Percentiles rank a stretch among this genome's conserved stretches.
phyloP scores from a whole-genome alignment of 2,797 vertebrate genomes.

The Sebastes flavidus region DNA sequence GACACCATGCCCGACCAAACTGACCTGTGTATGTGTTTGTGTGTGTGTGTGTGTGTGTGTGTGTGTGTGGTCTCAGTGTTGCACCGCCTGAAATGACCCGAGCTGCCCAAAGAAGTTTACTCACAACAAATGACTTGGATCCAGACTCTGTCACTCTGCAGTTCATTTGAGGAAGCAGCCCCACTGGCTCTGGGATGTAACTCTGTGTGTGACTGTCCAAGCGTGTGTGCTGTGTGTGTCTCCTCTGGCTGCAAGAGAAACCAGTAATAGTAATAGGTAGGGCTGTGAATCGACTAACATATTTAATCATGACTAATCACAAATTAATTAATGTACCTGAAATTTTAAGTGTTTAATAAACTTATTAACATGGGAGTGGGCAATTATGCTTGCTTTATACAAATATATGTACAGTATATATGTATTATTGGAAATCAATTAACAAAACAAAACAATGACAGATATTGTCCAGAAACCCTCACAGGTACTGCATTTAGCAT shows the following conservation, averaged over 20 bases:
- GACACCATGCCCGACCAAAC: constrained; percentile 41
- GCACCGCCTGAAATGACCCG: constrained; percentile 49
- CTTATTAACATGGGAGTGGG: too few species aligned
- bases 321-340: too few species aligned
- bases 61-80: constrained; percentile 13
- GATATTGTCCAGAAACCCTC: too few species aligned
- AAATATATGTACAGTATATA: too few species aligned
- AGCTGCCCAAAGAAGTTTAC: constrained; percentile 62
- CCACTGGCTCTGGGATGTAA: constrained; percentile 24
- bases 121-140: constrained; percentile 69
- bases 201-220: constrained; percentile 32
- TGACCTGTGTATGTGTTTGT: constrained; percentile 35
- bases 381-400: too few species aligned
- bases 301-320: too few species aligned
- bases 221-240: neutral
- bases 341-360: too few species aligned
- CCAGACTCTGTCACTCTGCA: constrained; percentile 53
- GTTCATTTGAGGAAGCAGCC: constrained; percentile 57
- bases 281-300: too few species aligned
- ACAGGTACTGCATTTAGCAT: too few species aligned
- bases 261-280: constrained; percentile 38
- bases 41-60: constrained; percentile 3
- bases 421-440: too few species aligned
- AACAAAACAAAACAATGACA: too few species aligned
- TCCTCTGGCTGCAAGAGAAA: constrained; percentile 20